These are phyloP conservation scores for Nomada ferruginata DNA, from an alignment of 2,888 invertebrate genomes.

Conservation along the genomic window DNA sequence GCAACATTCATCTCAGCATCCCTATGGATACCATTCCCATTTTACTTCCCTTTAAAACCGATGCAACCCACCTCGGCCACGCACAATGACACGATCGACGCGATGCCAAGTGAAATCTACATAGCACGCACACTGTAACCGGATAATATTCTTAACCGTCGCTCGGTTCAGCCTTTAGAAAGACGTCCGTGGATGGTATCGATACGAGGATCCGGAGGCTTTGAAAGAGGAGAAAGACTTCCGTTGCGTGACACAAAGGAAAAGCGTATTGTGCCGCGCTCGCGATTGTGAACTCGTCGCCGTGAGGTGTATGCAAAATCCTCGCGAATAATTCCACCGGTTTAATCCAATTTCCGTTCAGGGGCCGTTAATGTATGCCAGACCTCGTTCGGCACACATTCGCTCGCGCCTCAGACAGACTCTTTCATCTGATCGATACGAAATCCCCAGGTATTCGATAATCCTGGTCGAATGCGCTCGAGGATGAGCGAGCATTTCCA, in stretches of 20 bases:
- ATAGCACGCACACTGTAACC: slow-evolving; percentile 51
- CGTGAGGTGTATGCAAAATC: slow-evolving; percentile 71
- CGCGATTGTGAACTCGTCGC: slow-evolving; percentile 55
- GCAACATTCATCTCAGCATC: neutral
- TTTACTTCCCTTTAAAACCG: neutral
- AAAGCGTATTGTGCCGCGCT: slow-evolving; percentile 53
- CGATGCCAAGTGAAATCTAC: slow-evolving; percentile 38
- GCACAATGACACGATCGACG: slow-evolving; percentile 36
- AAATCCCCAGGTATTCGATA: slow-evolving; percentile 75
- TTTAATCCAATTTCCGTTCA: slow-evolving; percentile 73
- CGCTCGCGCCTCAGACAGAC: slow-evolving; percentile 34
- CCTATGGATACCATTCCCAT: neutral
- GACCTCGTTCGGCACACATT: slow-evolving; percentile 65
- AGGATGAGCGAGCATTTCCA: slow-evolving; percentile 50
- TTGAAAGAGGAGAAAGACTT: slow-evolving; percentile 63
- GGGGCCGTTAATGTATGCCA: slow-evolving; percentile 77
- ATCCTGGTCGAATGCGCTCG: slow-evolving; percentile 67
- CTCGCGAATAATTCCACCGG: slow-evolving; percentile 68
- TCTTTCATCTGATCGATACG: slow-evolving; percentile 69
- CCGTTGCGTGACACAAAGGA: slow-evolving; percentile 59
- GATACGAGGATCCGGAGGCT: slow-evolving; percentile 51
- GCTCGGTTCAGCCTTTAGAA: slow-evolving; percentile 41
- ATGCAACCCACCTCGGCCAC: neutral
- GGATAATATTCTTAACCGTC: slow-evolving; percentile 67
- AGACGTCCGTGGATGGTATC: slow-evolving; percentile 59